phyloP scores from a whole-genome alignment of 2,888 invertebrate genomes.

The Cecidostiba fungosa region DNA sequence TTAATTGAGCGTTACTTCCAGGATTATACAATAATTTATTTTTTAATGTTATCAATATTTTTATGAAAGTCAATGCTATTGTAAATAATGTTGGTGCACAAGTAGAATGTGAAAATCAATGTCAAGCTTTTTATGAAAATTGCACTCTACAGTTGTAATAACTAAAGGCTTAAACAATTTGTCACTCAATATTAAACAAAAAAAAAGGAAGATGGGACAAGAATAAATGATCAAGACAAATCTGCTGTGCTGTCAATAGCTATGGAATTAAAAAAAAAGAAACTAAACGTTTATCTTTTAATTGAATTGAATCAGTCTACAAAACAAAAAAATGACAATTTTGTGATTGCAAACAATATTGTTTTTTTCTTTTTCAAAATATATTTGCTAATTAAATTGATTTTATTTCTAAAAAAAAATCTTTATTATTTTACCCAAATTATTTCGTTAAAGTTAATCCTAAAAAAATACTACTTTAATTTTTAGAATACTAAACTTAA shows the following conservation, averaged over 20 bases:
- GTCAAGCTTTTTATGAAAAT: background rate
- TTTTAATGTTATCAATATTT: constrained; percentile 45
- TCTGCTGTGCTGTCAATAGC: constrained; percentile 38
- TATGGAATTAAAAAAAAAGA: constrained; percentile 25
- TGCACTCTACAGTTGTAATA: background rate
- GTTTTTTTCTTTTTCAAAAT: background rate
- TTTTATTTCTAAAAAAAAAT: background rate
- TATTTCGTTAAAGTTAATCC: background rate
- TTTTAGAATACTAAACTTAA: background rate
- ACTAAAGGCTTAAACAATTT: background rate
- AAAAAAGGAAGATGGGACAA: constrained; percentile 49
- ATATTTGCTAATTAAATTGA: background rate
- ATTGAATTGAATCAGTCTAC: constrained; percentile 21
- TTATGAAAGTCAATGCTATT: constrained; percentile 46
- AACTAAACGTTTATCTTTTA: constrained; percentile 10
- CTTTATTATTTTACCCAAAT: no score
- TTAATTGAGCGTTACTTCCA: constrained; percentile 50
- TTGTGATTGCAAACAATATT: background rate
- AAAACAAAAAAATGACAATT: constrained; percentile 25
- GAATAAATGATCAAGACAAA: constrained; percentile 53
- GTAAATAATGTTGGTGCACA: constrained; percentile 52
- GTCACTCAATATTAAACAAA: background rate
- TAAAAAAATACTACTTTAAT: background rate
- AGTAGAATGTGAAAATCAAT: constrained; percentile 14
- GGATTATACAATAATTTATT: constrained; percentile 56